These are phyloP conservation scores for Nesidiocoris tenuis DNA, from an alignment of 2,888 invertebrate species.

Conservation along the genomic window DNA sequence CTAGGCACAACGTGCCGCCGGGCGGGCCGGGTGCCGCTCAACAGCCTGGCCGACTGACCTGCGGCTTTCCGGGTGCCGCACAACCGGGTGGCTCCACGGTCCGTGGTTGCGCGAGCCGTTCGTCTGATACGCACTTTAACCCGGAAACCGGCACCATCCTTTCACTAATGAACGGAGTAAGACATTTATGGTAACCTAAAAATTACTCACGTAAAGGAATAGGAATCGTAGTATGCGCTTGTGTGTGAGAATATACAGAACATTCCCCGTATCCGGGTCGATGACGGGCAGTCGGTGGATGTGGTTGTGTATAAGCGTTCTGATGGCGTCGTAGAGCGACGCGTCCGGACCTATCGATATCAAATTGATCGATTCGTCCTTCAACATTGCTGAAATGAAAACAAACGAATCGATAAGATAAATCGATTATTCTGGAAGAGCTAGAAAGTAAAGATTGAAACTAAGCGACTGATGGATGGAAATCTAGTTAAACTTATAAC, in stretches of 20 bases:
- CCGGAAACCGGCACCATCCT: no score
- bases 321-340: conserved; percentile 90
- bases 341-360: conserved; percentile 91
- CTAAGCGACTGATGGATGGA: no score
- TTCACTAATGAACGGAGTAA: no score
- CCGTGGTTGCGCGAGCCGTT: no score
- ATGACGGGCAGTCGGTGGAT: conserved; percentile 98
- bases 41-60: no score
- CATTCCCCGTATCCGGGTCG: conserved; percentile 91
- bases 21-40: no score
- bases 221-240: conserved; percentile 97
- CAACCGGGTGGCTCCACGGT: no score
- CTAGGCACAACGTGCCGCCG: no score
- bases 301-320: conserved; percentile 85
- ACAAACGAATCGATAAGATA: neutral
- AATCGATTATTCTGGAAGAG: neutral
- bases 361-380: conserved; percentile 80
- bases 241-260: conserved; percentile 96
- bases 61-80: no score
- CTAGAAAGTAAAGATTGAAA: neutral
- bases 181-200: no score
- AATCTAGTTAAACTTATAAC: no score
- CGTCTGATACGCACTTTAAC: no score
- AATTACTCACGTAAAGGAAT: conserved; percentile 90
- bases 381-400: conserved; percentile 69